Conservation (phyloP, 2,888 invertebrate genomes). For the Lissonota sp. region DNA sequence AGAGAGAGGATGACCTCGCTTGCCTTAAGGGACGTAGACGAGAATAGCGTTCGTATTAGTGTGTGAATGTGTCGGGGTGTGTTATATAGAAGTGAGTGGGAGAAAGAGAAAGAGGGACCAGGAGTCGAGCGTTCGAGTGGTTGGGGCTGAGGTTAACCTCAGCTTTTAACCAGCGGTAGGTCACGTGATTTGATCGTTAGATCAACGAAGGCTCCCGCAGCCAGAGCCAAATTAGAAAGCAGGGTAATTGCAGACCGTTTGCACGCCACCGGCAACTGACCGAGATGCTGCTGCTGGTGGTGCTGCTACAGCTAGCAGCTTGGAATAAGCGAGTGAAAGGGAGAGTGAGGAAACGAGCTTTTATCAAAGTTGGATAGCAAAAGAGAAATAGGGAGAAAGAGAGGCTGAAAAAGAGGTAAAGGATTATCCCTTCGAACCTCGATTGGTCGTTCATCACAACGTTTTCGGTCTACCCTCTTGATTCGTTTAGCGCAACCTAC, state of each 20-base stretch:
- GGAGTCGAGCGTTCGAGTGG: constrained; percentile 39
- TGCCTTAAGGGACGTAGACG: constrained; percentile 22
- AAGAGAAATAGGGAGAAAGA: constrained; percentile 6
- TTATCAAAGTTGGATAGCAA: constrained; percentile 1
- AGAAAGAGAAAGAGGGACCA: constrained; percentile 32
- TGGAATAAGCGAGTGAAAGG: background rate
- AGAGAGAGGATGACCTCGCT: constrained; percentile 21
- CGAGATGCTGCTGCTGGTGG: constrained; percentile 72
- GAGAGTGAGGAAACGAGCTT: constrained; percentile 20
- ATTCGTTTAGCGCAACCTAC: constrained; percentile 29
- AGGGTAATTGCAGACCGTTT: constrained; percentile 79
- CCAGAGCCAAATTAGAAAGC: constrained; percentile 79
- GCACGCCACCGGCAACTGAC: constrained; percentile 78
- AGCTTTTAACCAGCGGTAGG: constrained; percentile 68
- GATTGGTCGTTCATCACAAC: constrained; percentile 43
- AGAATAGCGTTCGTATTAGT: constrained; percentile 5
- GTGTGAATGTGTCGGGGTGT: constrained; percentile 6
- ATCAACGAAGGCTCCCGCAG: constrained; percentile 71
- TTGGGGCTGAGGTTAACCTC: constrained; percentile 69
- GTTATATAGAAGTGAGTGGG: background rate
- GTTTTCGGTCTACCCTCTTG: constrained; percentile 22
- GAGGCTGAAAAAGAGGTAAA: constrained; percentile 10
- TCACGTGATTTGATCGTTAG: constrained; percentile 80
- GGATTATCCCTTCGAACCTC: constrained; percentile 18
- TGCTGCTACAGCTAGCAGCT: constrained; percentile 10